phyloP scores from a whole-genome alignment of 2,888 invertebrate species.

The Molanna angustata region DNA sequence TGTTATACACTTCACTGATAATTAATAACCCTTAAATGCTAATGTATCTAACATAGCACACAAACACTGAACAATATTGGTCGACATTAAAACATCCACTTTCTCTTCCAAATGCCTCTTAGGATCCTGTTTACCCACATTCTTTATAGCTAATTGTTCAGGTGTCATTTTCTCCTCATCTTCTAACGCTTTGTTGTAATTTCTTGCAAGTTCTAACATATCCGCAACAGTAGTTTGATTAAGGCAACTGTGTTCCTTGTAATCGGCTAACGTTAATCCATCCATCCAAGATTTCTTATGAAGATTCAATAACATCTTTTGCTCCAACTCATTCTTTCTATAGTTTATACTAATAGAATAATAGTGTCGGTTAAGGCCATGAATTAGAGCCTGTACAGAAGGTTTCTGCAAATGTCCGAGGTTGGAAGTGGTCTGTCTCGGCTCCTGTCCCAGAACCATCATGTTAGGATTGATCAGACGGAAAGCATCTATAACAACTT shows the following conservation, averaged over 20 bases:
- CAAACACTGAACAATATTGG: conserved; percentile 96
- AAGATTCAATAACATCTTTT: conserved; percentile 97
- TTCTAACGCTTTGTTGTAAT: conserved; percentile 96
- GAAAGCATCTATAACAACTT: conserved; percentile 99
- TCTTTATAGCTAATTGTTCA: conserved; percentile 98
- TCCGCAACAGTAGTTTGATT: conserved; percentile 94
- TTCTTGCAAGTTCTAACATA: conserved; percentile 96
- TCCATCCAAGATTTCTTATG: conserved; percentile 99
- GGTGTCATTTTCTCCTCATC: conserved; percentile 99
- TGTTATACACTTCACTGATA: background rate
- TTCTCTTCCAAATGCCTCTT: conserved; percentile 99
- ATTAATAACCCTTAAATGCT: conserved; percentile 27
- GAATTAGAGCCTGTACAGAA: conserved; percentile 98
- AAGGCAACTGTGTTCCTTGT: conserved; percentile 86
- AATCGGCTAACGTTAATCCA: conserved; percentile 86
- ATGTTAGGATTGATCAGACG: conserved; percentile 98
- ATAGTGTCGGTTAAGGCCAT: conserved; percentile 97
- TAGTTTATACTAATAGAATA: conserved; percentile 99
- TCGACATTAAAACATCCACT: conserved; percentile 94
- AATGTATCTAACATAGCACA: conserved; percentile 87
- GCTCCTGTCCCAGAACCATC: conserved; percentile 98
- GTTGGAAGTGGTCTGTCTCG: conserved; percentile 97
- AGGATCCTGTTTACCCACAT: conserved; percentile 98
- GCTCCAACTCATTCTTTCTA: conserved; percentile 97
- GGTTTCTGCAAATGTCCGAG: conserved; percentile 98